A percentile compares a stretch with the other conserved stretches of the same genome.
Evolutionary conservation across 2,888 invertebrate species (phyloP).

Genomic region (Imbricaverruca yamaguchii): DNA sequence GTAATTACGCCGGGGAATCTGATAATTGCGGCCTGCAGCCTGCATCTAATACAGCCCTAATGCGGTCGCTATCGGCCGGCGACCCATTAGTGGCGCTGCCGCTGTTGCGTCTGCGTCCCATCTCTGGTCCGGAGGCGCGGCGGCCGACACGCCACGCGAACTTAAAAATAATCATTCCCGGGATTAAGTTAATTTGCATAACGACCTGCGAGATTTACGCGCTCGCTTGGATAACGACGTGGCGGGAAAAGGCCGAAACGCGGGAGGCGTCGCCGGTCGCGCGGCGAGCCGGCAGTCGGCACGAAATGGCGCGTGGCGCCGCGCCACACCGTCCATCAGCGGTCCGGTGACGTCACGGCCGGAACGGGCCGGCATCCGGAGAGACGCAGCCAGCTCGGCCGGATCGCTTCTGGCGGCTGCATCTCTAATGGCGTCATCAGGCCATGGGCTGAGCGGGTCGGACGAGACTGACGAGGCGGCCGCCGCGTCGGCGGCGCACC

Average conservation of each 20-base stretch:
- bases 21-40: not conserved
- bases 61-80: not conserved
- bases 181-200: constrained; percentile 18
- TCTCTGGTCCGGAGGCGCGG: not conserved
- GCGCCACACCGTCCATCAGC: not conserved
- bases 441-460: not conserved
- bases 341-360: not conserved
- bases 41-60: constrained; percentile 1
- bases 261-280: not conserved
- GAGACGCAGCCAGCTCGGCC: not conserved
- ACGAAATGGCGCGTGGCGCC: not conserved
- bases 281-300: not conserved
- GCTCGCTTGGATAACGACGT: not conserved
- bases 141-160: not conserved
- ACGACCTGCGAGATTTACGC: constrained; percentile 16
- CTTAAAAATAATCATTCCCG: constrained; percentile 14
- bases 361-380: not conserved
- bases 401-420: not conserved
- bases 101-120: constrained; percentile 4
- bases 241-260: not conserved
- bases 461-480: not conserved
- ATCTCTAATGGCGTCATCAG: not conserved
- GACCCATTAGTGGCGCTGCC: not conserved
- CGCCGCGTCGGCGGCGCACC: not conserved
- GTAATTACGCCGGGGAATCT: constrained; percentile 6